Conservation (phyloP, 1,140 invertebrate species). For the Trachymyrmex septentrionalis region DNA sequence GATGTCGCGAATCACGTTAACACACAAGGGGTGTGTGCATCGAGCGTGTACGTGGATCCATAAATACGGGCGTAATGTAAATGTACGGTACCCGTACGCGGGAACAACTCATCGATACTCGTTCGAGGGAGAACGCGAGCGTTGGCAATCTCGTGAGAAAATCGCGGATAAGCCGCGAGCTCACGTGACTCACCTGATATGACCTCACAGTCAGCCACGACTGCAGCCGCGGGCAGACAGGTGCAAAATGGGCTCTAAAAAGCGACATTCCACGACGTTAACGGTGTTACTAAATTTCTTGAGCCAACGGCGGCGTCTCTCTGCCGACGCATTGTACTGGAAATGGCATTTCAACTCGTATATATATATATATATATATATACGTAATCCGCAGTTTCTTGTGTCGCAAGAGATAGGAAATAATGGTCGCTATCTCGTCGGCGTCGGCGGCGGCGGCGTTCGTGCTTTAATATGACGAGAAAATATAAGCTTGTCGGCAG, state of each 20-base stretch:
- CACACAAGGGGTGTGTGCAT: constrained; percentile 40
- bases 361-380: not conserved
- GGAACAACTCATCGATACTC: constrained; percentile 52
- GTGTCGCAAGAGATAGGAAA: constrained; percentile 59
- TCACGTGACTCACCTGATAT: constrained; percentile 59
- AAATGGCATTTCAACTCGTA: constrained; percentile 37
- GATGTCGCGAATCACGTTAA: constrained; percentile 43
- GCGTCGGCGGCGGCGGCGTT: not conserved
- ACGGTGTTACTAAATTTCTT: constrained; percentile 60
- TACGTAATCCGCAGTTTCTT: constrained; percentile 52
- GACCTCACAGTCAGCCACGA: constrained; percentile 41
- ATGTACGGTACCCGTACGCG: not conserved
- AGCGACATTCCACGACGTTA: constrained; percentile 57
- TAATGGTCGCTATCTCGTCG: constrained; percentile 44
- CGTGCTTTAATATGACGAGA: constrained; percentile 53
- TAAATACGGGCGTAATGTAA: constrained; percentile 32
- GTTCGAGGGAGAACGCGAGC: constrained; percentile 32
- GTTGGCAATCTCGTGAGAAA: constrained; percentile 59
- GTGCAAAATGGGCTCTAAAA: constrained; percentile 60
- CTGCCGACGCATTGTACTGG: constrained; percentile 37
- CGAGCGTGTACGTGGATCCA: constrained; percentile 34
- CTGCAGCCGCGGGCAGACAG: constrained; percentile 49
- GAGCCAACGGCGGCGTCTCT: constrained; percentile 44
- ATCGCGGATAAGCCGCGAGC: constrained; percentile 53
- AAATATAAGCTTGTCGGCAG: constrained; percentile 52